Evolutionary conservation across 2,797 vertebrate species (phyloP).

Genomic region (Leptatherina wallacei): DNA sequence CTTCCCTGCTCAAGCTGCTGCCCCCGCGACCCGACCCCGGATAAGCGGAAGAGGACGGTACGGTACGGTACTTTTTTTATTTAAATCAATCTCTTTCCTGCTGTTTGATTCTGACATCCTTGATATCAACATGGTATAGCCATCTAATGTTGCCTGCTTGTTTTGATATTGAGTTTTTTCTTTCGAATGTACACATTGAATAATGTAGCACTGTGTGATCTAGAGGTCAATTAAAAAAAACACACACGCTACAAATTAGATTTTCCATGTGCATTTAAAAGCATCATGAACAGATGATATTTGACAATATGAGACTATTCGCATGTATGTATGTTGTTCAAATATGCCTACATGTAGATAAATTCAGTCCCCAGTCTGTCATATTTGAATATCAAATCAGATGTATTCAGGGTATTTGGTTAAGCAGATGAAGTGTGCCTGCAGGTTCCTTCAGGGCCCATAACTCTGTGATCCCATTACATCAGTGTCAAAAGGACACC

Average conservation of each 20-base stretch:
- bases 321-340: constrained; percentile 26
- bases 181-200: not conserved
- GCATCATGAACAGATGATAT: constrained; percentile 32
- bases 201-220: not conserved
- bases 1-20: too few relatives aligned
- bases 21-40: too few relatives aligned
- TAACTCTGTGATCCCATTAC: constrained; percentile 66
- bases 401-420: constrained; percentile 61
- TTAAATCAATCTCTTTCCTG: not conserved
- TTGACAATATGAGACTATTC: constrained; percentile 23
- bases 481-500: constrained; percentile 35
- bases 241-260: not conserved
- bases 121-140: too few relatives aligned
- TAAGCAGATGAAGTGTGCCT: constrained; percentile 55
- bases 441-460: constrained; percentile 37
- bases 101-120: not conserved
- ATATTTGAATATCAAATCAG: constrained; percentile 58
- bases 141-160: not conserved
- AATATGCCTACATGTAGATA: constrained; percentile 38
- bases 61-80: too few relatives aligned
- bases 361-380: constrained; percentile 33
- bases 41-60: too few relatives aligned
- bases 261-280: constrained; percentile 21
- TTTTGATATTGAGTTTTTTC: not conserved
- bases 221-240: not conserved